Base-by-base conservation (phyloP, 2,797 vertebrate species). In the Gobio occitaniae region DNA sequence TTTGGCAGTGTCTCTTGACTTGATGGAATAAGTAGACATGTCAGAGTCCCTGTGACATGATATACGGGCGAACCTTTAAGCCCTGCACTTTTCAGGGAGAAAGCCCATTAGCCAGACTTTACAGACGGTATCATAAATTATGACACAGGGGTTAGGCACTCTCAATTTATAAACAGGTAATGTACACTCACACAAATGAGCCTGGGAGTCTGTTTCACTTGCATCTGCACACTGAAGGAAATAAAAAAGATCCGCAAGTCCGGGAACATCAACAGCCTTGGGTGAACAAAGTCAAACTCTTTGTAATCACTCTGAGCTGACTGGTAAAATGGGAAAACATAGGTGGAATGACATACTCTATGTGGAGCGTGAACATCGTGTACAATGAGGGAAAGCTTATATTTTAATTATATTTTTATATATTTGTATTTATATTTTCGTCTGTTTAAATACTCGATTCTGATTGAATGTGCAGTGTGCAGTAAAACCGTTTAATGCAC, bases 141-240 rank as follows among this genome's bases (percentile, higher is more conserved):
- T 90, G 87, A 90, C 91, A 89, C 82, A 54, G 75, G 78, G 90
- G 89, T 90, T 88, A 89, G 89, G 84, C 77, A 82, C 85, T 90
- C 80, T 78, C 86, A 88, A 89, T 91, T 91, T 91, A 91, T 89
- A 87, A 90, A 86, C 88, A 89, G 88, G 92, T 92, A 93, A 91
- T 86, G 90, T 85, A 90, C 91, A 92, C 92, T 92, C 90, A 84
- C 89, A 88, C 83, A 92, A 92, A 92, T 90, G 84, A 90, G 88
- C 86, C 84, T 61, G 76, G 63, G 75, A 79, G 82, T 52, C 25
- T 3, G 15, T 44, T 54, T 71, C 66, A 29, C 56, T 59, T 12
- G 32, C 8, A 13, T 44, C 29, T 25, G 56, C 70, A 54, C 12
- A 25, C 36, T 36, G 29, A 78, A 68, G 52, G 19, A 61, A 85